Evolutionary conservation across 2,797 vertebrate genomes (phyloP).

Genomic region (Pitangus sulphuratus): DNA sequence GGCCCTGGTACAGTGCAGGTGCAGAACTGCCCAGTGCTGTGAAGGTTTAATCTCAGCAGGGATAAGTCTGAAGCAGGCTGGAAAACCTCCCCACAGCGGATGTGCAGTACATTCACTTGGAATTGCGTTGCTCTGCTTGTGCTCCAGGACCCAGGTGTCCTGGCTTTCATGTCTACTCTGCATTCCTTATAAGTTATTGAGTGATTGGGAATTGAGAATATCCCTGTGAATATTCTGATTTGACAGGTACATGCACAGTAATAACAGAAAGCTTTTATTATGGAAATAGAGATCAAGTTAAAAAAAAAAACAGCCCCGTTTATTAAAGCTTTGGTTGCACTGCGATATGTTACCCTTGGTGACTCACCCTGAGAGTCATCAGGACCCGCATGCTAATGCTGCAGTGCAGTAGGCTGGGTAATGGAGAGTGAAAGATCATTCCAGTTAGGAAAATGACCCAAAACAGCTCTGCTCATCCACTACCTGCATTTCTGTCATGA

Average conservation of each 20-base stretch:
- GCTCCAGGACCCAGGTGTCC: slow-evolving; percentile 5
- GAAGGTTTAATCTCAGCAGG: neutral
- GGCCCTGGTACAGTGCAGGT: neutral
- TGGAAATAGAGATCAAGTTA: slow-evolving; percentile 37
- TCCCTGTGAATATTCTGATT: slow-evolving; percentile 21
- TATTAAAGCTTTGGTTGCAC: slow-evolving; percentile 10
- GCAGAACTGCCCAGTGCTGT: neutral
- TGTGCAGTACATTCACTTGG: fast-evolving
- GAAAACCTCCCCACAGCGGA: neutral
- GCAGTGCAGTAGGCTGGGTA: neutral
- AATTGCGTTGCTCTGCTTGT: neutral
- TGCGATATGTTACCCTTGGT: slow-evolving; percentile 1
- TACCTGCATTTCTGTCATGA: slow-evolving; percentile 6
- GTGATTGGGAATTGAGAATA: slow-evolving; percentile 10
- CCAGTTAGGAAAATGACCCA: neutral
- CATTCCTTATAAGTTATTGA: slow-evolving; percentile 20
- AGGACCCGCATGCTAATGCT: neutral
- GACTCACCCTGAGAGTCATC: neutral
- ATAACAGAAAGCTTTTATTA: slow-evolving; percentile 47
- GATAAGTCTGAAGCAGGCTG: neutral
- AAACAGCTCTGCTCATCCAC: slow-evolving; percentile 7
- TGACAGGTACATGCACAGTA: slow-evolving; percentile 35
- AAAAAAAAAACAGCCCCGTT: slow-evolving; percentile 24
- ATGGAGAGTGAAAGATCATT: neutral
- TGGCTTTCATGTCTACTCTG: neutral